A percentile compares a stretch with the other conserved stretches of the same genome.
Evolutionary conservation across 2,113 vertebrate species (phyloP).

Genomic region (Leptocoma aspasia): DNA sequence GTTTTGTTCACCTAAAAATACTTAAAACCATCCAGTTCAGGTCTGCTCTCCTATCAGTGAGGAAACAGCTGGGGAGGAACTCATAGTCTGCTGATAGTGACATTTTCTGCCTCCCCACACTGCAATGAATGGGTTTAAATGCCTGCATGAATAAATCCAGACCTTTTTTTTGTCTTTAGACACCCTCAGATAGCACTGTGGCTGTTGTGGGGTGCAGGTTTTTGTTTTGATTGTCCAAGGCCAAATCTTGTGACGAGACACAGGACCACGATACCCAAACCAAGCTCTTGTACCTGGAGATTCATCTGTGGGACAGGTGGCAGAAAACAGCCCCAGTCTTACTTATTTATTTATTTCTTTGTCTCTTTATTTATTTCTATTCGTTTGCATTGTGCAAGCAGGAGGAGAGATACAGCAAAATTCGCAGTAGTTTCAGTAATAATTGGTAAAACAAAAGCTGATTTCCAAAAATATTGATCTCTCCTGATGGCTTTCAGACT

Average conservation of each 20-base stretch:
- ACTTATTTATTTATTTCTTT: not conserved
- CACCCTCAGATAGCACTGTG: not conserved
- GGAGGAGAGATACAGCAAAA: not conserved
- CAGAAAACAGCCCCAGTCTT: not conserved
- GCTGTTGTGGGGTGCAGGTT: not conserved
- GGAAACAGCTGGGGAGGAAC: not conserved
- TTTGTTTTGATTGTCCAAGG: not conserved
- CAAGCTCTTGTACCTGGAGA: not conserved
- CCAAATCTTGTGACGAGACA: not conserved
- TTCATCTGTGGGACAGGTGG: not conserved
- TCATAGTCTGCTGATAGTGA: not conserved
- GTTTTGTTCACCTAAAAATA: not conserved
- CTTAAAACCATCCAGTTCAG: not conserved
- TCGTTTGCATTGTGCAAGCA: not conserved
- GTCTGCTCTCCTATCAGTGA: not conserved
- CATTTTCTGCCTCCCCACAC: not conserved
- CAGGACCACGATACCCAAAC: rapidly evolving
- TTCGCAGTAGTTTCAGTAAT: not conserved
- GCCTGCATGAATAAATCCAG: not conserved
- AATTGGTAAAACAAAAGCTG: not conserved
- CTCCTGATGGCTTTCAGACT: not conserved
- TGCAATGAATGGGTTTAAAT: not conserved
- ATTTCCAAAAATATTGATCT: not conserved
- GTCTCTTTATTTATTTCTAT: not conserved
- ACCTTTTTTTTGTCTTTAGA: not conserved